Percentiles rank a stretch among this genome's conserved stretches.
Evolutionary conservation across 35 echinoderm and acorn worm genomes (phyloP).

Genomic region (Heliocidaris tuberculata): DNA sequence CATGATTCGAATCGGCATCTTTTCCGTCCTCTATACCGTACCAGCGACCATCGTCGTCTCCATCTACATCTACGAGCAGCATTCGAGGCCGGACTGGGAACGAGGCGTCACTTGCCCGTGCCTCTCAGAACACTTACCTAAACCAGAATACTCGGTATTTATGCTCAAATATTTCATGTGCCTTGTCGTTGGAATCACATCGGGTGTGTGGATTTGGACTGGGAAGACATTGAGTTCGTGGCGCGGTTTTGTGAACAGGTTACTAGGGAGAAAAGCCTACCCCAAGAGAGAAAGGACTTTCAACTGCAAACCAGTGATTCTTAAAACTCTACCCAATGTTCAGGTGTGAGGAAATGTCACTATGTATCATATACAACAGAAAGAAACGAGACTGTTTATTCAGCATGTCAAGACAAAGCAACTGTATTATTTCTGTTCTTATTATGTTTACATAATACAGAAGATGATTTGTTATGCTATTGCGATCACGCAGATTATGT

Average conservation of each 20-base stretch:
- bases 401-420: not conserved
- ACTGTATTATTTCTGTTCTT: not conserved
- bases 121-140: slow-evolving; percentile 6
- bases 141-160: slow-evolving; percentile 94
- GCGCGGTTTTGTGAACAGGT: slow-evolving; percentile 74
- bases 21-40: slow-evolving; percentile 96
- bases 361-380: not conserved
- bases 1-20: slow-evolving; percentile 97
- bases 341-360: not conserved
- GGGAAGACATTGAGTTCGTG: slow-evolving; percentile 91
- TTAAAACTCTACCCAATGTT: slow-evolving; percentile 21
- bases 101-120: slow-evolving; percentile 63
- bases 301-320: slow-evolving; percentile 30
- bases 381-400: not conserved
- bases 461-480: not conserved
- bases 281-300: slow-evolving; percentile 30
- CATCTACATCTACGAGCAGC: slow-evolving; percentile 96
- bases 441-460: not conserved
- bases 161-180: slow-evolving; percentile 99
- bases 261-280: slow-evolving; percentile 57
- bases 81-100: slow-evolving; percentile 78
- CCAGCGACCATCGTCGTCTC: slow-evolving; percentile 94
- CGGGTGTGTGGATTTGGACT: slow-evolving; percentile 98
- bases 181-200: slow-evolving; percentile 95
- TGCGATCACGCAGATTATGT: no score